Percentiles rank a stretch among this genome's conserved stretches.
These are phyloP conservation scores for Atherinomorus stipes DNA, from an alignment of 2,113 vertebrate genomes.

Conservation along the genomic window DNA sequence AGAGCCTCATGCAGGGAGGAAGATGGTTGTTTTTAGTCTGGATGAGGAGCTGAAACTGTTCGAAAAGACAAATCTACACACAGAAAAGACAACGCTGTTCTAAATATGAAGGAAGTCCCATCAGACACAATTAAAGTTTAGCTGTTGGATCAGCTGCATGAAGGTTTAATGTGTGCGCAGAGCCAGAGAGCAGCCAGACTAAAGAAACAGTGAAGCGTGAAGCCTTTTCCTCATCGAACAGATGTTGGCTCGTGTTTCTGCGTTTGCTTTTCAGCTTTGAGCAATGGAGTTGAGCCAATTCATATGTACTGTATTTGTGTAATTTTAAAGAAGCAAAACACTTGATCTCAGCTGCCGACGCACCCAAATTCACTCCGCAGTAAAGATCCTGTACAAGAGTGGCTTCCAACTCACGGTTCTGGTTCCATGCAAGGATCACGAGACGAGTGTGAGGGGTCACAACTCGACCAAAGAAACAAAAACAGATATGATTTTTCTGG, in stretches of 20 bases:
- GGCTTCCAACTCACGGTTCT: not conserved
- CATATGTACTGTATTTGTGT: not conserved
- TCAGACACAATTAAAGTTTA: not conserved
- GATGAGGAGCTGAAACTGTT: not conserved
- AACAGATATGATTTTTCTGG: not conserved
- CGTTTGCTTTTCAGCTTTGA: conserved; percentile 11
- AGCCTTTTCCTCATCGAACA: not conserved
- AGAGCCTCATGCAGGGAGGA: not conserved
- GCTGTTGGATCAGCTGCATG: not conserved
- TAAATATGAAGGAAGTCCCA: not conserved
- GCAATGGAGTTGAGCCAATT: conserved; percentile 1
- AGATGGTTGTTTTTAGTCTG: not conserved
- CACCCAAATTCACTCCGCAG: not conserved
- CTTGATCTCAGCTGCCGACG: not conserved
- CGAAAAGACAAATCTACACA: not conserved
- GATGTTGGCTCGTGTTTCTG: not conserved
- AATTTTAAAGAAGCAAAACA: not conserved
- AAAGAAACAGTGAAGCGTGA: not conserved
- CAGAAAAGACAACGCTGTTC: not conserved
- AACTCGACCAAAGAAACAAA: not conserved
- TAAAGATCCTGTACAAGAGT: not conserved
- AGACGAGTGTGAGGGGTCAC: not conserved
- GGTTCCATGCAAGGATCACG: not conserved
- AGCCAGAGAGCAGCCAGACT: too few relatives aligned
- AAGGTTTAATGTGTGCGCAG: not conserved